Base-by-base conservation (phyloP, 2,797 vertebrate species). In the Gymnocypris eckloni region DNA sequence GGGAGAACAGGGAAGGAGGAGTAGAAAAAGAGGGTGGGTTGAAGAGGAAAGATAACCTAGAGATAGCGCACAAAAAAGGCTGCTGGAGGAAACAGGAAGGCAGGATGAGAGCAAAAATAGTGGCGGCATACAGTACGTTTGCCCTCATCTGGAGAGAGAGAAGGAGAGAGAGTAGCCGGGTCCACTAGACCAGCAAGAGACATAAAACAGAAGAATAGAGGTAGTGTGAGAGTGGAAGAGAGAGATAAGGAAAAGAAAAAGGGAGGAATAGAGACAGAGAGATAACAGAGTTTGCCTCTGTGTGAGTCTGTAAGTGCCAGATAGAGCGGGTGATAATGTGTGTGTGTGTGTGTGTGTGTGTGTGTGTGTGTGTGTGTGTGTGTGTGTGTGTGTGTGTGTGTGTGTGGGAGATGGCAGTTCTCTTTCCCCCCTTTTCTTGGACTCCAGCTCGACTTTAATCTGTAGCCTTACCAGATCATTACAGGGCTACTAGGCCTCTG, bases 401-500 rank as follows among this genome's bases (percentile, higher is more conserved):
- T 33, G 33, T 33, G 33, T 33, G 52, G 12, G 70, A 81, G 79
- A 89, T 90, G 88, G 87, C 90, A 91, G 86, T 84, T 90, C 78
- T 87, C 88, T 83, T 86, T 86, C 85, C 84, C 81, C 69, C 72
- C 86, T 88, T 90, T 87, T 90, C 90, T 89, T 89, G 86, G 90
- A 90, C 89, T 91, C 87, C 88, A 88, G 88, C 88, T 87, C 79
- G 75, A 85, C 88, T 90, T 91, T 90, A 90, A 90, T 91, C 90
- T 90, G 89, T 87, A 91, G 89, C 90, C 87, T 86, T 89, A 91
- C 90, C 87, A 90, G 89, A 92, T 92, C 91, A 91, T 91, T 92
- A 91, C 90, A 91, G 89, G 90, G 88, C 89, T 90, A 89, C 88
- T 89, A 87, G 87, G 90, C 90, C 89, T 91, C 90, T 91, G 90